Evolutionary conservation across 2,888 invertebrate genomes (phyloP), one percentile per base, ranked within the genome.

Genomic region (Sympetrum striolatum): DNA sequence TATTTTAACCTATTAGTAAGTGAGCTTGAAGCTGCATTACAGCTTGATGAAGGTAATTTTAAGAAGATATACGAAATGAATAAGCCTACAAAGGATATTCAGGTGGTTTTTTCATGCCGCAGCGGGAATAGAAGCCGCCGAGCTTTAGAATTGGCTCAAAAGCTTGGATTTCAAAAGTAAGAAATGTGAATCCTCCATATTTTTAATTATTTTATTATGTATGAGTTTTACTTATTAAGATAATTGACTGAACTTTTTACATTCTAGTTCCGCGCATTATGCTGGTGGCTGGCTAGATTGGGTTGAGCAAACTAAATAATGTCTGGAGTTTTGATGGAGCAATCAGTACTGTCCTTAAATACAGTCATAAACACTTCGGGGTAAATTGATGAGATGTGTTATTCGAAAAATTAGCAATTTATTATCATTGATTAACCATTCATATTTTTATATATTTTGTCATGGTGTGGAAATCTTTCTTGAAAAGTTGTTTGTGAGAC

Each of bases 81-180:
- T 0, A 96, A 96, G 92, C 97, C 97, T 0, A 91, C 93, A 0
- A 93, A 94, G 90, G 93, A 95, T 80, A 94, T 95, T 4, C 95
- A 95, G 92, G 94, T 97, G 2, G 96, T 97, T 92, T 95, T 97
- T 92, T 96, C 96, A 90, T 97, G 97, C 93, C 96, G 95, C 93
- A 95, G 96, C 91, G 97, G 97, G 15, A 95, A 94, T 92, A 95
- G 97, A 92, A 96, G 96, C 91, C 94, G 94, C 14, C 95, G 94
- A 92, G 96, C 96, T 5, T 95, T 96, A 92, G 94, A 95, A 92
- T 94, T 94, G 92, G 95, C 96, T 80, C 92, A 94, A 44, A 94
- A 94, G 92, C 92, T 95, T 90, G 96, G 96, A 92, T 96, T 94
- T 93, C 94, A 94, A 92, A 95, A 96, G 96, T 96, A 94, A 94